phyloP scores from a whole-genome alignment of 2,797 vertebrate species.

The Lepilemur ruficaudatus region DNA sequence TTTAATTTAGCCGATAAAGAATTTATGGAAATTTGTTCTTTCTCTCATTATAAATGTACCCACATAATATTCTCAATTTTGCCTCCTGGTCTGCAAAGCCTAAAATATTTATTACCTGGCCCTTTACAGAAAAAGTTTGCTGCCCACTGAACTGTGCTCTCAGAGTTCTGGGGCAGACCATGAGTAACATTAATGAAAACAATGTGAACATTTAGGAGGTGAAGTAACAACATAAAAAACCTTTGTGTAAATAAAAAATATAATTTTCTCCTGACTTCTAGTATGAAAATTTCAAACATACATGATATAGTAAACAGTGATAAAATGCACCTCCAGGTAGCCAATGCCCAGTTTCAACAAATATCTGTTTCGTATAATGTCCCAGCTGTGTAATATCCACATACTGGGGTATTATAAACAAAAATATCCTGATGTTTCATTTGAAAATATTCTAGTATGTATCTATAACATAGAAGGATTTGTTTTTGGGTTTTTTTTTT shows the following conservation, averaged over 20 bases:
- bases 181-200: background rate
- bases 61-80: background rate
- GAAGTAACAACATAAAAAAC: background rate
- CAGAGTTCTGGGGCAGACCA: background rate
- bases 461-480: background rate
- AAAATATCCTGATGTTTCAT: background rate
- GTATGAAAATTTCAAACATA: background rate
- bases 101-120: background rate
- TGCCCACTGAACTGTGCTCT: background rate
- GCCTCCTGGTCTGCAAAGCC: background rate
- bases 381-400: fast-evolving
- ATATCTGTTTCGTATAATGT: background rate
- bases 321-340: background rate
- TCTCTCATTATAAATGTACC: background rate
- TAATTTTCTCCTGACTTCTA: background rate
- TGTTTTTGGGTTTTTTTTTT: background rate
- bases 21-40: background rate
- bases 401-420: background rate
- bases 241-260: background rate
- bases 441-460: background rate
- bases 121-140: background rate
- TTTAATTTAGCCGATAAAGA: background rate
- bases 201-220: background rate
- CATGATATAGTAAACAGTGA: background rate
- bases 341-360: background rate